Base-by-base conservation (phyloP, 2,888 invertebrate genomes). In the Cephus sareptanus region DNA sequence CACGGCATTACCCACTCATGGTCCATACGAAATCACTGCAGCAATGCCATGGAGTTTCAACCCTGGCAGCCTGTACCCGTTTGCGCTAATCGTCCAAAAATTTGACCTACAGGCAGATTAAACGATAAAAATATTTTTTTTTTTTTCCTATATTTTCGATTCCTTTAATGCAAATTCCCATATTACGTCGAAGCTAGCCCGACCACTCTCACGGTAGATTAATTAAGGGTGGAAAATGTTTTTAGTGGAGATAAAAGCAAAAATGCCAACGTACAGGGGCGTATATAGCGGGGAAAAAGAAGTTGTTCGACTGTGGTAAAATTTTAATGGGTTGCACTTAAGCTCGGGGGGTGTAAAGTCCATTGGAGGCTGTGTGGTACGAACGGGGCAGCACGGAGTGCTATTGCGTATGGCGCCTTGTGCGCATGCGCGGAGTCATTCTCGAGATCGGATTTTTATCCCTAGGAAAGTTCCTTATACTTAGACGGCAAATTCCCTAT, bases 241-340 rank as follows among this genome's bases (percentile, higher is more conserved):
- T 71, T 71, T 71, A 71, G 31, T 31, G 2, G 31, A 33, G 13
- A 71, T 71, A 71, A 71, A 71, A 71, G 71, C 4, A 33, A 56
- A 71, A 71, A 71, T 9, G 30, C 13, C 71, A 33, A 31, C 13
- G 40, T 56, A 23, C 15, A 56, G 40, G 23, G 23, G 23, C 9
- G 30, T 3, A 71, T 71, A 30, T 71, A 30, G 40, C 6, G 9
- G 12, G 71, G 31, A 31, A 71, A 71, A 71, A 71, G 71, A 56
- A 56, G 71, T 34, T 31, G 71, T 71, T 71, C 31, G 33, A 33
- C 12, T 71, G 40, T 56, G 71, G 31, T 71, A 11, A 71, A 71
- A 71, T 71, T 34, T 71, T 71, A 71, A 71, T 71, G 71, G 40
- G 71, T 30, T 31, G 71, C 71, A 71, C 71, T 71, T 71, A 71